Percentiles rank a stretch among this genome's conserved stretches.
These are phyloP conservation scores for Muricea muricata DNA, from an alignment of 92 coral and sea anemone species.

Conservation along the genomic window DNA sequence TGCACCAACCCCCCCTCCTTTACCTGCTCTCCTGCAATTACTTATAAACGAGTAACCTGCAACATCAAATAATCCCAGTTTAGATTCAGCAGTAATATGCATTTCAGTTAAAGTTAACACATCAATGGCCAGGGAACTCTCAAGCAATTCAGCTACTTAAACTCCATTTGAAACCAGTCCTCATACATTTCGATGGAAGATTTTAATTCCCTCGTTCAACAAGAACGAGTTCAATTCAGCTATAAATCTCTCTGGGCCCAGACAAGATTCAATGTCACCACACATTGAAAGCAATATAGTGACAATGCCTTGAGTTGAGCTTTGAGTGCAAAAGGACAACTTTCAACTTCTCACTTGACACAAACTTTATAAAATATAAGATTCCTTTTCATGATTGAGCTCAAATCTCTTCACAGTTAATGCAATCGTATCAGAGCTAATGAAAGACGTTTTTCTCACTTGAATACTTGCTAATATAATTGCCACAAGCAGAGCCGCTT, in stretches of 20 bases:
- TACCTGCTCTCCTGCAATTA: background rate
- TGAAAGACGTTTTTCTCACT: background rate
- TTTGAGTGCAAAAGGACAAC: no score
- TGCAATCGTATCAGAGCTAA: background rate
- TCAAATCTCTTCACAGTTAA: background rate
- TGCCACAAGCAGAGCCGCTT: no score
- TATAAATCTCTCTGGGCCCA: no score
- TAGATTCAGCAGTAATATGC: background rate
- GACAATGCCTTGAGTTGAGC: no score
- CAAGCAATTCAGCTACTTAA: no score
- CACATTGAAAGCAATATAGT: no score
- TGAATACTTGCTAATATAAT: background rate
- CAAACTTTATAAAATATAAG: background rate
- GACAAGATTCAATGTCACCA: no score
- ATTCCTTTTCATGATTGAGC: background rate
- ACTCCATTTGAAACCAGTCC: no score
- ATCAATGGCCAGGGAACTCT: background rate
- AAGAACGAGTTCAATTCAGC: no score
- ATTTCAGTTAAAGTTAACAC: background rate
- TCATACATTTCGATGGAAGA: no score
- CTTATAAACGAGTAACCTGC: background rate
- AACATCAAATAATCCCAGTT: background rate
- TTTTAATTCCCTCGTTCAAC: no score
- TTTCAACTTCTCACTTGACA: background rate
- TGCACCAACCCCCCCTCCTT: background rate